These are phyloP conservation scores for Xenopus laevis DNA, from an alignment of 2,113 vertebrate genomes.

Conservation along the genomic window DNA sequence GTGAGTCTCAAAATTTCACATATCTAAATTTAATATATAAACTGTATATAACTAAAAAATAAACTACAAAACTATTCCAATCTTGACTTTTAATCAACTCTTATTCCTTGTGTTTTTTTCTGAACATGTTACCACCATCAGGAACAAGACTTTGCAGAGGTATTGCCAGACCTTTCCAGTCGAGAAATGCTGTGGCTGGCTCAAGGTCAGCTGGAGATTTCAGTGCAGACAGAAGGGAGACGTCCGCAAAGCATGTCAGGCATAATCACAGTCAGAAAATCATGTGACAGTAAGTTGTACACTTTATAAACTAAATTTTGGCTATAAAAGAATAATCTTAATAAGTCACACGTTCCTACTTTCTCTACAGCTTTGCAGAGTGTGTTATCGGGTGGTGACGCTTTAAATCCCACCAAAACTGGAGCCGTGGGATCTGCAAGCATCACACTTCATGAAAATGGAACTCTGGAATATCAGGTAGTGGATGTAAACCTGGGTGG, in stretches of 20 bases:
- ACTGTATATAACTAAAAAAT: too few relatives aligned
- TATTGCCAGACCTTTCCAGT: slow-evolving; percentile 79
- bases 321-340: not conserved
- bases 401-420: slow-evolving; percentile 78
- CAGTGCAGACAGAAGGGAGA: slow-evolving; percentile 68
- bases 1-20: slow-evolving; percentile 59
- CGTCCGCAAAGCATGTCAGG: slow-evolving; percentile 71
- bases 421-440: slow-evolving; percentile 86
- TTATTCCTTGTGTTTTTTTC: not conserved
- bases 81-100: not conserved
- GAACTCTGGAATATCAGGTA: slow-evolving; percentile 90
- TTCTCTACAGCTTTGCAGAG: slow-evolving; percentile 79
- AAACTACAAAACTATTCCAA: too few relatives aligned
- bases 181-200: slow-evolving; percentile 87
- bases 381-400: slow-evolving; percentile 84
- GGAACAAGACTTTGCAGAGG: slow-evolving; percentile 89
- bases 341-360: not conserved
- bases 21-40: too few relatives aligned
- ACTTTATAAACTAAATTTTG: not conserved
- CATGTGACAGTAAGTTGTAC: slow-evolving; percentile 85
- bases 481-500: not conserved
- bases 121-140: slow-evolving; percentile 44
- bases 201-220: slow-evolving; percentile 81
- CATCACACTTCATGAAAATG: slow-evolving; percentile 81
- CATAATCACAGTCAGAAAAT: slow-evolving; percentile 78